Conservation (phyloP, 2,888 invertebrate species). For the Cybosia mesomella region DNA sequence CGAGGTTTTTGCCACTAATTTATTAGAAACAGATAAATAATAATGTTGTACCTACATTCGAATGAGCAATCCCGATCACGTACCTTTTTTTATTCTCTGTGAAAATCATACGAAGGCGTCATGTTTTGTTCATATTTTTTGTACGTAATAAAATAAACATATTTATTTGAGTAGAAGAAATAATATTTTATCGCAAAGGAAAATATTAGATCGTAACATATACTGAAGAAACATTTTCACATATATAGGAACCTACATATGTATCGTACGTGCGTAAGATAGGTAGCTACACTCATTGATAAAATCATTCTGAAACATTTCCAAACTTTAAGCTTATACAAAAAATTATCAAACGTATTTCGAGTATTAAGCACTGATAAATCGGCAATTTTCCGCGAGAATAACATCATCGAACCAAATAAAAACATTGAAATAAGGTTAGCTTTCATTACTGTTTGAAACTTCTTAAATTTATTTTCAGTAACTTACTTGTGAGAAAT, state of each 20-base stretch:
- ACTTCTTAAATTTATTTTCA: slow-evolving; percentile 43
- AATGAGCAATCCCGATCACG: background rate
- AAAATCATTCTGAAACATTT: slow-evolving; percentile 23
- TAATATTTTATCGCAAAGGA: slow-evolving; percentile 2
- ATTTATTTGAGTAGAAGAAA: background rate
- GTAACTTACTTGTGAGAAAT: slow-evolving; percentile 67
- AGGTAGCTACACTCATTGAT: slow-evolving; percentile 21
- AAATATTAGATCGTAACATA: background rate
- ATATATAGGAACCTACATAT: background rate
- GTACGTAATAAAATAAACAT: slow-evolving; percentile 4
- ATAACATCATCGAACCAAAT: slow-evolving; percentile 31
- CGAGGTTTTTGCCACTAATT: background rate
- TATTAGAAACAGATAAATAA: background rate
- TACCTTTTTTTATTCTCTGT: background rate
- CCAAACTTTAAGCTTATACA: slow-evolving; percentile 18
- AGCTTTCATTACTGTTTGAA: slow-evolving; percentile 28
- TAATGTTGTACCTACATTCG: background rate
- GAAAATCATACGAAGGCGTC: background rate
- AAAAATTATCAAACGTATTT: slow-evolving; percentile 23
- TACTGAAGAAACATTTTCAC: background rate
- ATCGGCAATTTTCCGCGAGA: slow-evolving; percentile 36
- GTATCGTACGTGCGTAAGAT: background rate
- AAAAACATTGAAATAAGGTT: slow-evolving; percentile 54
- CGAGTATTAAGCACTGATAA: slow-evolving; percentile 30
- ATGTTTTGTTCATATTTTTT: slow-evolving; percentile 1